Evolutionary conservation across 2,113 vertebrate species (phyloP), one percentile per base, ranked within the genome.

Genomic region (Ailurus styani): DNA sequence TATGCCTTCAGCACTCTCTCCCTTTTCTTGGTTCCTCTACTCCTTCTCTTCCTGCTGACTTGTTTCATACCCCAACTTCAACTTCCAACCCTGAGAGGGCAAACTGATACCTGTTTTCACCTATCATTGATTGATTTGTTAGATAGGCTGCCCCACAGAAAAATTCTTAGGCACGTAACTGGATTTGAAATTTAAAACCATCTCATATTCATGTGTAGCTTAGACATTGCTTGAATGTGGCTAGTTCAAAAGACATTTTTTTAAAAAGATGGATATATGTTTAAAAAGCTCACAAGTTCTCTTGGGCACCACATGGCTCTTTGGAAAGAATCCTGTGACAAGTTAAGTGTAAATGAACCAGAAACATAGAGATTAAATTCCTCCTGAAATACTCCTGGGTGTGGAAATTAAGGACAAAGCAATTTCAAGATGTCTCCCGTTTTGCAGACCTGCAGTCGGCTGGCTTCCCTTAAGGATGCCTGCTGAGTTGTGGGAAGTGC

Each of bases 261-360:
- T 68, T n/a, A 10, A 13, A 29, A 52, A 90, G 45, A 66, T 73
- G 75, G 55, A 94, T 85, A 70, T 62, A 47, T 55, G 37, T 89
- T 94, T 93, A n/a, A 68, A 79, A 96, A 87, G 77, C 88, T 97
- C 40, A 27, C 29, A 70, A 60, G n/a, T 91, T 47, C 70, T 95
- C 91, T 50, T 83, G 57, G 85, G 84, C n/a, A 60, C 77, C 42
- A 90, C 87, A 81, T 60, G 75, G 57, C 91, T 91, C 64, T 93
- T 90, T 77, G 83, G 88, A 91, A 95, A 75, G 87, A 97, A 72
- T 95, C 62, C 83, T 88, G 83, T 95, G 91, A 94, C 88, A 92
- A 91, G 70, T 93, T 90, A 90, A 93, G 57, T 89, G 66, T 91
- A 96, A 97, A 96, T 95, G 89, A 95, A 94, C 95, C 82, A 52